Conservation (phyloP, 2,888 invertebrate species). For the Urechis unicinctus region DNA sequence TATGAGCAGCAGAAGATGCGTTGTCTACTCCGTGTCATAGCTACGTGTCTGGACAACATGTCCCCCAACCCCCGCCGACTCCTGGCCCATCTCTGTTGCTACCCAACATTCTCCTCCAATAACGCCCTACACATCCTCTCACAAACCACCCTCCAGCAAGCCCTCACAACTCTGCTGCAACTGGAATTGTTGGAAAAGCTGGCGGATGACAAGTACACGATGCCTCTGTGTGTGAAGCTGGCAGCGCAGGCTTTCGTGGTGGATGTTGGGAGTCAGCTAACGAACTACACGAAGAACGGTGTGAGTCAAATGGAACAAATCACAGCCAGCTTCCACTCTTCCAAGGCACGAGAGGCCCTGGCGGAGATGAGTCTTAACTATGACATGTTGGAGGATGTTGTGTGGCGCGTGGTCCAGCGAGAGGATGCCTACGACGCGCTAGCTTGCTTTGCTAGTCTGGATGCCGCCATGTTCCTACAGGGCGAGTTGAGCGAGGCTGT, state of each 20-base stretch:
- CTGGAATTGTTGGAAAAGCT: neutral
- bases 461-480: constrained; percentile 1
- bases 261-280: neutral
- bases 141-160: neutral
- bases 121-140: neutral
- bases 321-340: constrained; percentile 9
- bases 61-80: neutral
- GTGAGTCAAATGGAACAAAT: constrained; percentile 7
- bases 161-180: neutral
- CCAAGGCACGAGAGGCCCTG: constrained; percentile 6
- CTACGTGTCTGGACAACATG: neutral
- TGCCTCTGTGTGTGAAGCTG: constrained; percentile 1
- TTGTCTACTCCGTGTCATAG: constrained; percentile 3
- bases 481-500: constrained; percentile 1
- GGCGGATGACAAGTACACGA: neutral
- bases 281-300: neutral
- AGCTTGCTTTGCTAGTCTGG: neutral
- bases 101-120: neutral
- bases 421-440: constrained; percentile 10
- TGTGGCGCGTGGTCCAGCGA: constrained; percentile 7
- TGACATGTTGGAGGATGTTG: constrained; percentile 9
- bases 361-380: constrained; percentile 3
- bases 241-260: neutral
- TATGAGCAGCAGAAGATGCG: neutral
- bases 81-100: neutral